Base-by-base conservation (phyloP, 1,140 invertebrate species). In the Bombus sibiricus region DNA sequence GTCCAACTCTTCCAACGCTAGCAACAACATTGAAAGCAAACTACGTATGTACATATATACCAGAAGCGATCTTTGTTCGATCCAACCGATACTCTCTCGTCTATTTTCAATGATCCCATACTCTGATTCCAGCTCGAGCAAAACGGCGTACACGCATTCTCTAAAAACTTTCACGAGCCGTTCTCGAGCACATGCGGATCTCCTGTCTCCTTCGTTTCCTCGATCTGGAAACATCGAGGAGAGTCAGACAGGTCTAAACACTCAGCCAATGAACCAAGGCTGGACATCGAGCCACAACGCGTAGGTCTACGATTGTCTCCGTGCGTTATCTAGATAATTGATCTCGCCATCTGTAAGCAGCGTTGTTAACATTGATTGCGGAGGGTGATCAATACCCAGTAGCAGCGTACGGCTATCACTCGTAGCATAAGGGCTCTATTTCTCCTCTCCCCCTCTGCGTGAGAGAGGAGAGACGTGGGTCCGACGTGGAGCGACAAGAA, bases 371-470 rank as follows among this genome's bases (percentile, higher is more conserved):
- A 92, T 91, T 90, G 91, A 92, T 92, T 89, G 87, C 85, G 83
- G 89, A 90, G 88, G 89, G 87, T 92, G 90, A 92, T 92, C 91
- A 92, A 92, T 92, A 92, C 89, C 88, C 81, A 90, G 90, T 89
- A 90, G 88, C 86, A 82, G 86, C 72, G 89, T 77, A 78, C 75
- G 82, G 82, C 88, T 91, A 91, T 91, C 91, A 91, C 86, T 91
- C 86, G 79, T 84, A 88, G 88, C 88, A 90, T 91, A 91, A 91
- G 91, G 91, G 91, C 88, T 91, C 90, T 91, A 91, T 90, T 88
- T 86, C 88, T 85, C 68, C 77, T 74, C 73, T 22, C 18, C 2
- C 12, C 10, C 88, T 87, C 39, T 22, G 1, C 59, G 32, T 64
- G 43, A 39, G 47, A 53, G 39, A 41, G 43, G 80, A 73, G 68